A percentile compares a stretch with the other conserved stretches of the same genome.
These are phyloP conservation scores for Rhizoglyphus robini DNA, from an alignment of 1,140 invertebrate genomes.

Conservation along the genomic window DNA sequence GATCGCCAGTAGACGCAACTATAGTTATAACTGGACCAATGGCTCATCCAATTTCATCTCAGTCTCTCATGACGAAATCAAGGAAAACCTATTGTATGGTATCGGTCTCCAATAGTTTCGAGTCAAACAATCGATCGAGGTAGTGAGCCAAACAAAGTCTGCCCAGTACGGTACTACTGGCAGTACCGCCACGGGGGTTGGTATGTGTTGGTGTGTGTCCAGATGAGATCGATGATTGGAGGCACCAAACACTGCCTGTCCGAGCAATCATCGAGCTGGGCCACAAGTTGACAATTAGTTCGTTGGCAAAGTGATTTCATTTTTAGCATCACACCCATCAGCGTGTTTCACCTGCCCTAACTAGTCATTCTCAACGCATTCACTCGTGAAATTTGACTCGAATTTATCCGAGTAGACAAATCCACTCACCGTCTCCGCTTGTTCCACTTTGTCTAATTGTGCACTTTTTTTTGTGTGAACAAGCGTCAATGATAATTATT, in stretches of 20 bases:
- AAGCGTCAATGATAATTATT: too few species aligned
- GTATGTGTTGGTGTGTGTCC: background rate
- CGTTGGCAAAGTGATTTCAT: background rate
- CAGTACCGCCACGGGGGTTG: too few species aligned
- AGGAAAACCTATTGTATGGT: background rate
- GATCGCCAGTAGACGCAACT: too few species aligned
- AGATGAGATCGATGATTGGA: background rate
- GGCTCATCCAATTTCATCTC: too few species aligned
- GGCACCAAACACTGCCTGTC: background rate
- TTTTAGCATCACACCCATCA: background rate
- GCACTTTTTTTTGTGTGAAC: background rate
- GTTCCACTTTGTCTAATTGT: background rate
- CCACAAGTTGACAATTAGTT: background rate
- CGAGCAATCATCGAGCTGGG: background rate
- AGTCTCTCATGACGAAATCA: background rate
- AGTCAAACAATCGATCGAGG: background rate
- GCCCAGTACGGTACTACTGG: too few species aligned
- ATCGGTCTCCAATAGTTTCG: background rate
- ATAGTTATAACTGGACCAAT: too few species aligned
- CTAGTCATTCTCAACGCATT: background rate
- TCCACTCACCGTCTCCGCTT: background rate
- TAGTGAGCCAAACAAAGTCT: background rate
- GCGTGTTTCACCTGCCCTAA: background rate
- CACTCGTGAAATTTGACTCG: background rate
- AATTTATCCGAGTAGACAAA: constrained; percentile 2